Base-by-base conservation (phyloP, 2,113 vertebrate species). In the Ciconia stormi region DNA sequence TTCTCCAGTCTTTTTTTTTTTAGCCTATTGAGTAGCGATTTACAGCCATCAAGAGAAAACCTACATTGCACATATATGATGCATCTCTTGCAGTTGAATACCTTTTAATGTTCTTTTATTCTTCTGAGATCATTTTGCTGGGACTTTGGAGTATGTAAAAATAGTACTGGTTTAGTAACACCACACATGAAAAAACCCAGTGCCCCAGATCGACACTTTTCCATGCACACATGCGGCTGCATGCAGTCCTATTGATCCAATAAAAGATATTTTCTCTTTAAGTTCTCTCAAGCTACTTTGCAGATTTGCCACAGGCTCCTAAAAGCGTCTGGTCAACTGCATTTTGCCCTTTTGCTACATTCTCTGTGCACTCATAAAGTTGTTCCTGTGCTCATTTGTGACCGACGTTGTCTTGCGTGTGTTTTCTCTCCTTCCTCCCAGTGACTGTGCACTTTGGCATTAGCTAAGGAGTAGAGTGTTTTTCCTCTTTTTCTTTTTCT, bases 391-490 rank as follows among this genome's bases (percentile, higher is more conserved):
- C 32, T 95, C 49, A 40, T 82, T 85, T 85, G 69, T 95, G 87
- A 86, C 40, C 11, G 18, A 50, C 2, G 0, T 2, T 46, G 47
- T 58, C 40, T 72, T 67, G 36, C 0, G 0, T 15, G 25, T 6
- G 1, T 76, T 92, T 95, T 95, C 25, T 90, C 38, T 84, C 38
- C 44, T 59, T 44, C 46, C 38, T 89, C 46, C 26, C 59, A 58
- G 9, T 18, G 34, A 66, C 62, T n/a, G 16, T 25, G 42, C 58
- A 32, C 71, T 89, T 88, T 22, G 38, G 38, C 62, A 70, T 66
- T 73, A 85, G 16, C 0, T 3, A 73, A 55, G 16, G 13, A 47
- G 4, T 30, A 65, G 25, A 67, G 22, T 16, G 49, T 14, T 87
- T 89, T 79, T 40, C 14, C 40, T 61, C 55, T 34, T 82, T 91